A percentile compares a stretch with the other conserved stretches of the same genome.
Conservation (phyloP, 2,797 vertebrate species). For the Loriculus beryllinus region DNA sequence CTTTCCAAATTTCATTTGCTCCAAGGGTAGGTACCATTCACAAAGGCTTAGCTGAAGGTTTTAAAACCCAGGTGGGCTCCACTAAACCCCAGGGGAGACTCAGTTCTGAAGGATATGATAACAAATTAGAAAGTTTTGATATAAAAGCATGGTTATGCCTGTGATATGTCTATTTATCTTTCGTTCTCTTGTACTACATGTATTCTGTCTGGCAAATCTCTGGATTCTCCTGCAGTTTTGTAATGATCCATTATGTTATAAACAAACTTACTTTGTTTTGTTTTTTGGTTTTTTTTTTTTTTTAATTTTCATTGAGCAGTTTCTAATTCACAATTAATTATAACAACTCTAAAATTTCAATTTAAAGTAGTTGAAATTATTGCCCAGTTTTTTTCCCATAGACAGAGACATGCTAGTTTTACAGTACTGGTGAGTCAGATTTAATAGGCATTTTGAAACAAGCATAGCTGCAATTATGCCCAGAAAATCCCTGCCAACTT, state of each 20-base stretch:
- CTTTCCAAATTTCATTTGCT: neutral
- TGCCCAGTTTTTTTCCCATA: neutral
- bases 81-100: neutral
- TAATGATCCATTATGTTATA: neutral
- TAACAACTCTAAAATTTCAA: constrained; percentile 18
- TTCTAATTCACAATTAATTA: constrained; percentile 55
- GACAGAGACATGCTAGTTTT: neutral
- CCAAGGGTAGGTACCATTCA: neutral
- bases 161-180: neutral
- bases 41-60: neutral
- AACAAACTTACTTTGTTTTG: neutral
- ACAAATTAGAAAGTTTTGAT: neutral
- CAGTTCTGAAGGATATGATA: neutral
- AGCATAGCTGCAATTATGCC: constrained; percentile 4
- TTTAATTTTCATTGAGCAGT: neutral
- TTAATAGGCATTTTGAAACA: constrained; percentile 42
- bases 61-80: neutral
- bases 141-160: neutral
- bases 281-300: neutral
- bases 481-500: constrained; percentile 17
- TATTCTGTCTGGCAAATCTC: neutral
- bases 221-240: neutral
- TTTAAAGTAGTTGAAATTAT: constrained; percentile 32
- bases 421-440: constrained; percentile 13
- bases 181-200: neutral